Evolutionary conservation across 2,888 invertebrate species (phyloP).

Genomic region (Myathropa florea): DNA sequence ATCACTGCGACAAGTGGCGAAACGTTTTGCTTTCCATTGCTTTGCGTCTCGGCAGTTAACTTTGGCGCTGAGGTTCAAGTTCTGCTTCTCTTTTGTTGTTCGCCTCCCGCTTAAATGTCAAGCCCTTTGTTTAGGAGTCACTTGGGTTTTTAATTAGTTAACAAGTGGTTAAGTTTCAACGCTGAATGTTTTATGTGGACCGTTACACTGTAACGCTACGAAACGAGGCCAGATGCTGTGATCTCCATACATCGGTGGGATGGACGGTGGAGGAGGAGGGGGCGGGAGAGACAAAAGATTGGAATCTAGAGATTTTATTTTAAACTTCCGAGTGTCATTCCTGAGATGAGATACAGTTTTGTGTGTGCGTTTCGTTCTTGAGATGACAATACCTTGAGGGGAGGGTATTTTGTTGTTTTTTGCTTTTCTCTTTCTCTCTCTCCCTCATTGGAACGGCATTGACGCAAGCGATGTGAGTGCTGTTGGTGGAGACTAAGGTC

Average conservation of each 20-base stretch:
- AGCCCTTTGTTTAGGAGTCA: conserved; percentile 14
- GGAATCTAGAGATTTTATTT: not conserved
- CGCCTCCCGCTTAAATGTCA: conserved; percentile 2
- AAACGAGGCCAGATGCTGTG: not conserved
- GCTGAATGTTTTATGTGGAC: not conserved
- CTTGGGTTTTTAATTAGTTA: conserved; percentile 23
- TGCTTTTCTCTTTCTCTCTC: not conserved
- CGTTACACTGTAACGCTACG: not conserved
- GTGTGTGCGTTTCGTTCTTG: not conserved
- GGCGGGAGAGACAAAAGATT: not conserved
- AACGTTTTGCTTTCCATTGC: conserved; percentile 41
- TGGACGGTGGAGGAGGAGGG: not conserved
- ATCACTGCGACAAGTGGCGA: conserved; percentile 62
- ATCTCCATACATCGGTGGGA: not conserved
- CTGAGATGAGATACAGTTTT: not conserved
- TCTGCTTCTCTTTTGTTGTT: not conserved
- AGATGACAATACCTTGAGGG: not conserved
- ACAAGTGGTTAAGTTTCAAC: not conserved
- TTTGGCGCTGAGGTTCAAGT: not conserved
- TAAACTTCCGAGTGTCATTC: not conserved
- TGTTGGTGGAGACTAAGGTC: not conserved
- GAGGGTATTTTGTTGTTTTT: not conserved
- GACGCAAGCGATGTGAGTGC: not conserved
- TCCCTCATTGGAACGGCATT: not conserved
- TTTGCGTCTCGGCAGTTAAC: conserved; percentile 9